Evolutionary conservation across 2,888 invertebrate species (phyloP).

Genomic region (Ganaspis brasiliensis): DNA sequence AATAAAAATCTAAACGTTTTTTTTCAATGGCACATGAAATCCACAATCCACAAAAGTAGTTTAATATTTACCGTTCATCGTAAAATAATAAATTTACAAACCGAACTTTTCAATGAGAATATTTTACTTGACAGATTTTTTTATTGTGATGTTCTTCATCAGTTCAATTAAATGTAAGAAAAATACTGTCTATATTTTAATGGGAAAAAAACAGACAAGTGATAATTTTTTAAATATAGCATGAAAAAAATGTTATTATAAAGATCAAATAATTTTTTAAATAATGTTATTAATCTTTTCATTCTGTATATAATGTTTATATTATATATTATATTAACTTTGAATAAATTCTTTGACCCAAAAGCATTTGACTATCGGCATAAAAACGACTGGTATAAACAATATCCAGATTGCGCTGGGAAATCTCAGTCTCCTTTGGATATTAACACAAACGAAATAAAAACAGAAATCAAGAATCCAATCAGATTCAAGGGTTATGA

Average conservation of each 20-base stretch:
- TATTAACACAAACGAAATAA: neutral
- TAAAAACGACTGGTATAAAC: neutral
- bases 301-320: conserved; percentile 26
- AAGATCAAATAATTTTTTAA: too few species aligned
- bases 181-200: too few species aligned
- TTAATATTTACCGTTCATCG: neutral
- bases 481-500: neutral
- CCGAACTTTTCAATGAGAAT: too few species aligned
- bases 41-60: neutral
- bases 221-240: too few species aligned
- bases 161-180: too few species aligned
- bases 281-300: too few species aligned
- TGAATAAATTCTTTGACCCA: neutral
- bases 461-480: conserved; percentile 9
- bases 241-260: too few species aligned
- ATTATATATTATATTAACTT: conserved; percentile 6
- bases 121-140: too few species aligned
- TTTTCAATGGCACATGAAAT: neutral
- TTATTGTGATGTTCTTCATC: too few species aligned
- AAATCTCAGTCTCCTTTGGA: conserved; percentile 23
- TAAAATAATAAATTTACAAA: too few species aligned
- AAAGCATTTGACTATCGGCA: conserved; percentile 11
- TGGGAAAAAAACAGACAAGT: too few species aligned
- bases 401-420: conserved; percentile 19
- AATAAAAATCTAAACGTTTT: neutral